These are phyloP conservation scores for Mus spicilegus DNA, from an alignment of 2,113 vertebrate genomes.

Conservation along the genomic window DNA sequence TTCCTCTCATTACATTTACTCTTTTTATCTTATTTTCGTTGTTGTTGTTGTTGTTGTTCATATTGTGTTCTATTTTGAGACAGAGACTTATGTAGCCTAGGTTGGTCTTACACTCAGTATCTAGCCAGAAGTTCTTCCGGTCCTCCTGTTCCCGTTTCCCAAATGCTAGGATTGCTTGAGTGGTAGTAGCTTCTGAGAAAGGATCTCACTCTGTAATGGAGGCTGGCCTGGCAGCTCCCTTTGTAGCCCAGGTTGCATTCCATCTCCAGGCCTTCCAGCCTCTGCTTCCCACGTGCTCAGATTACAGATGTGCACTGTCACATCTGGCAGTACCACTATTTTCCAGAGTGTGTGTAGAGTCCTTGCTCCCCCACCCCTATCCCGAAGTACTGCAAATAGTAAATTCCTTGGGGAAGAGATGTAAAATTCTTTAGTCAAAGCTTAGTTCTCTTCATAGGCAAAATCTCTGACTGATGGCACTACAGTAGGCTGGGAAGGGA, in stretches of 20 bases:
- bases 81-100: not conserved
- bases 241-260: not conserved
- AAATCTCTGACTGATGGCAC: not conserved
- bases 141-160: not conserved
- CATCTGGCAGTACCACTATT: not conserved
- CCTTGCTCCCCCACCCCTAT: too few relatives aligned
- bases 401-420: not conserved
- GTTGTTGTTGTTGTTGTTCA: not conserved
- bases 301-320: not conserved
- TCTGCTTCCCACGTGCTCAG: not conserved
- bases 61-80: not conserved
- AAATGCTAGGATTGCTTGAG: not conserved
- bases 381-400: not conserved
- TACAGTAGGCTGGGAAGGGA: not conserved
- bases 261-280: too few relatives aligned
- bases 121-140: not conserved
- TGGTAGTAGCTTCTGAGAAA: not conserved
- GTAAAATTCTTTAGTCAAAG: not conserved
- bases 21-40: not conserved
- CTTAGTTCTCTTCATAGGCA: not conserved
- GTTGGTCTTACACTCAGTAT: not conserved
- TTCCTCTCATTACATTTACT: not conserved
- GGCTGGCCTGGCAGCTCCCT: not conserved
- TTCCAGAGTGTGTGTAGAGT: not conserved
- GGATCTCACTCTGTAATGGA: not conserved